Evolutionary conservation across 2,113 vertebrate genomes (phyloP).

Genomic region (Guaruba guarouba): DNA sequence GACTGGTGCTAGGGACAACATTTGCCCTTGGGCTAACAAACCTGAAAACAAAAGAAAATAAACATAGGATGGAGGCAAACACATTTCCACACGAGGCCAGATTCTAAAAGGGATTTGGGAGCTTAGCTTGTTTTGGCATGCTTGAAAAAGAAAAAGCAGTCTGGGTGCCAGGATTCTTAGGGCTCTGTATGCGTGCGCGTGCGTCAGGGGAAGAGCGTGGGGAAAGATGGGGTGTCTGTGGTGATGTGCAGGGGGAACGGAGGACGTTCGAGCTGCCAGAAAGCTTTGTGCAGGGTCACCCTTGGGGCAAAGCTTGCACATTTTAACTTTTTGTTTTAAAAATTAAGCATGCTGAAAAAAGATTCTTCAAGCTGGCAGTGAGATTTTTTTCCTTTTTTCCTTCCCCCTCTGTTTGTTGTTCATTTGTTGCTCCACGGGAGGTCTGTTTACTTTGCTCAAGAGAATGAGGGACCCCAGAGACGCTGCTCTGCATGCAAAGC

Average conservation of each 20-base stretch:
- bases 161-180: conserved; percentile 36
- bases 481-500: conserved; percentile 39
- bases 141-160: conserved; percentile 17
- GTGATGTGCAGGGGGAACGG: neutral
- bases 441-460: conserved; percentile 64
- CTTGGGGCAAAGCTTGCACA: neutral
- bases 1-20: conserved; percentile 41
- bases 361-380: neutral
- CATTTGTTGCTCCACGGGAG: conserved; percentile 43
- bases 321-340: neutral
- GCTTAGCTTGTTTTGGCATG: conserved; percentile 57
- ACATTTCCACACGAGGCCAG: conserved; percentile 51
- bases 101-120: conserved; percentile 58
- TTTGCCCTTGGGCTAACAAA: conserved; percentile 48
- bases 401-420: conserved; percentile 31
- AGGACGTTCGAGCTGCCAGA: neutral
- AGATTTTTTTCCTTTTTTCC: neutral
- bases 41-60: conserved; percentile 68
- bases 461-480: conserved; percentile 58
- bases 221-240: conserved; percentile 8
- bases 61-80: conserved; percentile 45
- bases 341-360: neutral
- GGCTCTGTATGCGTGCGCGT: neutral
- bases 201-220: neutral
- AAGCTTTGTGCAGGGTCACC: neutral